Evolutionary conservation across 2,888 invertebrate genomes (phyloP).

Genomic region (Carcina quercana): DNA sequence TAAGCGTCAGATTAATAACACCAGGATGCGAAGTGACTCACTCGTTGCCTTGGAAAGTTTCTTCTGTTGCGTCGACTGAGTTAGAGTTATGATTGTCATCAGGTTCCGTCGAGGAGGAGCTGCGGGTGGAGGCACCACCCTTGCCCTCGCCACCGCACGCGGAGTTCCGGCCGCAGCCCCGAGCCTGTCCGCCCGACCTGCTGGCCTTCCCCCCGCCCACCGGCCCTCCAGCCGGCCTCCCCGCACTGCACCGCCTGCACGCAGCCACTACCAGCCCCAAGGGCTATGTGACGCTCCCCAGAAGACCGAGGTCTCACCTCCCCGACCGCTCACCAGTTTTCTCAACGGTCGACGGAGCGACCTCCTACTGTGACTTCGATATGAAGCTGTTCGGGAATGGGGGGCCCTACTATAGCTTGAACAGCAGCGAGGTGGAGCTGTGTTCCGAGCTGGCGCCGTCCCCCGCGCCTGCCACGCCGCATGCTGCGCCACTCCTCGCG

Average conservation of each 20-base stretch:
- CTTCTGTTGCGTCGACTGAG: no score
- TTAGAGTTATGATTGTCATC: no score
- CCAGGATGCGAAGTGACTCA: no score
- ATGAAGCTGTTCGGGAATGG: constrained; percentile 89
- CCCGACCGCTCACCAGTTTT: constrained; percentile 65
- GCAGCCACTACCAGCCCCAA: constrained; percentile 77
- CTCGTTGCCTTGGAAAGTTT: no score
- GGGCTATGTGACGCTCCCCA: constrained; percentile 90
- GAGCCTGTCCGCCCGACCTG: constrained; percentile 86
- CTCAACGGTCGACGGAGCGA: constrained; percentile 59
- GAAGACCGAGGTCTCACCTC: constrained; percentile 84
- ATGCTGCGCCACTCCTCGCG: constrained; percentile 58
- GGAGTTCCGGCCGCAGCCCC: no score
- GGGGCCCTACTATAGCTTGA: constrained; percentile 83
- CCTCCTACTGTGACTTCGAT: constrained; percentile 84
- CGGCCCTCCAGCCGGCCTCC: constrained; percentile 65
- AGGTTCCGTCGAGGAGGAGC: no score
- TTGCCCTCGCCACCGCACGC: no score
- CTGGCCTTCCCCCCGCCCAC: constrained; percentile 81
- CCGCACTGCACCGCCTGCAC: constrained; percentile 24
- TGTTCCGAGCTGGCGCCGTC: constrained; percentile 70
- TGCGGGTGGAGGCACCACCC: no score
- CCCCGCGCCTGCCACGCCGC: constrained; percentile 69
- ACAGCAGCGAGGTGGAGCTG: constrained; percentile 78
- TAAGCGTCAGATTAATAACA: no score